Percentiles rank a stretch among this genome's conserved stretches.
These are phyloP conservation scores for Arrhamphus sclerolepis DNA, from an alignment of 2,797 vertebrate genomes.

Conservation along the genomic window DNA sequence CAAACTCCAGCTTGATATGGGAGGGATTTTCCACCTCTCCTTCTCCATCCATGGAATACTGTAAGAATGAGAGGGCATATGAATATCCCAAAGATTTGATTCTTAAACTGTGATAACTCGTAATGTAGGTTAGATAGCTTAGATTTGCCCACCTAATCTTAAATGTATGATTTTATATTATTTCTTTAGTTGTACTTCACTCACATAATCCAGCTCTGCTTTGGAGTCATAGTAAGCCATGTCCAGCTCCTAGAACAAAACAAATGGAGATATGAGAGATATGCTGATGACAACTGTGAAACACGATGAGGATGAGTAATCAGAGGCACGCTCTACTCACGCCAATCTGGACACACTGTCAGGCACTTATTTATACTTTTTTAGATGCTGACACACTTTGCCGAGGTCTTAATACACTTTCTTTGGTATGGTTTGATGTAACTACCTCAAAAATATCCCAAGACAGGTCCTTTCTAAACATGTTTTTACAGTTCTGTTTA, in stretches of 20 bases:
- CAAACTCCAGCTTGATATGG: conserved; percentile 93
- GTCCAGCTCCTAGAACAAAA: conserved; percentile 88
- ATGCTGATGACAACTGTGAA: conserved; percentile 9
- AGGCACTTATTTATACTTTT: not conserved
- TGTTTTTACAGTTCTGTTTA: too few species aligned
- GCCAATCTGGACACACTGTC: conserved; percentile 1
- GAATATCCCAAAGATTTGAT: not conserved
- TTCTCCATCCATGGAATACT: conserved; percentile 85
- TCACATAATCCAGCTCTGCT: conserved; percentile 94
- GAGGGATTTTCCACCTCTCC: conserved; percentile 88
- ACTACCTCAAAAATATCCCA: too few species aligned
- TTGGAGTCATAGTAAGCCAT: conserved; percentile 98
- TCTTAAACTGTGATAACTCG: not conserved
- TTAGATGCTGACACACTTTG: not conserved
- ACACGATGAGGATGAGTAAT: conserved; percentile 10
- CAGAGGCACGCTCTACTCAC: conserved; percentile 8
- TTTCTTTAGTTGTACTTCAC: conserved; percentile 63
- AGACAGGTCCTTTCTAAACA: too few species aligned
- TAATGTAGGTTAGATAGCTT: too few species aligned
- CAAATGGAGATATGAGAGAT: conserved; percentile 28
- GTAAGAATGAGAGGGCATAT: not conserved
- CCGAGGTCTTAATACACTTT: too few species aligned
- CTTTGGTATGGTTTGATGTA: too few species aligned
- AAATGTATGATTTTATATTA: too few species aligned
- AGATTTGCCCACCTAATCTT: too few species aligned